These are phyloP conservation scores for Carduelis carduelis DNA, from an alignment of 2,797 vertebrate genomes.

Conservation along the genomic window DNA sequence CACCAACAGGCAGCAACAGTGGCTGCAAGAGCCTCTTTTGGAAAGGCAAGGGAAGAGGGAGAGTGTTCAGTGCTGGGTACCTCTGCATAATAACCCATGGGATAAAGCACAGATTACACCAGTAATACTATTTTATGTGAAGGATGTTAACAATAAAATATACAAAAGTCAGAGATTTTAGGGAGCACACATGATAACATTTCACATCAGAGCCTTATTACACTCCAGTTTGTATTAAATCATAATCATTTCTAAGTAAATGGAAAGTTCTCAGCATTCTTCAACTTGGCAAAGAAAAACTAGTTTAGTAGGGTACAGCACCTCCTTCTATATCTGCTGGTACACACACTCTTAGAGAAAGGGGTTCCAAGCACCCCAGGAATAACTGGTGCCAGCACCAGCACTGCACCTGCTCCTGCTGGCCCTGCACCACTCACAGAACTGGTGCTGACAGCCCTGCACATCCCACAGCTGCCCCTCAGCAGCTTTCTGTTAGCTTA, in stretches of 20 bases:
- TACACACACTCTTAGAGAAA: neutral
- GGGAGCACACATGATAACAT: fast-evolving
- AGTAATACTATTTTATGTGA: neutral
- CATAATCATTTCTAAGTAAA: neutral
- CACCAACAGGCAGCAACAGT: neutral
- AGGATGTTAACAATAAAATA: neutral
- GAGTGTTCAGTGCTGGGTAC: neutral
- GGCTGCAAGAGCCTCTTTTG: neutral
- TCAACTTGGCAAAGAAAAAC: neutral
- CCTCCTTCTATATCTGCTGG: neutral
- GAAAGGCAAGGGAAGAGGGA: neutral
- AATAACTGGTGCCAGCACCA: neutral
- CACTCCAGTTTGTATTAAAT: neutral
- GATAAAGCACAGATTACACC: neutral
- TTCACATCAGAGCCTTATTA: neutral
- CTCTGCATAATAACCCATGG: neutral
- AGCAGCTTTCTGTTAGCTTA: neutral
- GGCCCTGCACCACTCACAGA: neutral
- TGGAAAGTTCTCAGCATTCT: neutral
- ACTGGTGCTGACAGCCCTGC: neutral
- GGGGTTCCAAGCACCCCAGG: neutral
- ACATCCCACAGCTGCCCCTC: neutral
- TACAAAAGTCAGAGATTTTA: neutral
- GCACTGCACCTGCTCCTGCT: neutral
- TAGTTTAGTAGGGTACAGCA: neutral